phyloP scores from a whole-genome alignment of 2,113 vertebrate genomes.

The Coptodon rendalli region DNA sequence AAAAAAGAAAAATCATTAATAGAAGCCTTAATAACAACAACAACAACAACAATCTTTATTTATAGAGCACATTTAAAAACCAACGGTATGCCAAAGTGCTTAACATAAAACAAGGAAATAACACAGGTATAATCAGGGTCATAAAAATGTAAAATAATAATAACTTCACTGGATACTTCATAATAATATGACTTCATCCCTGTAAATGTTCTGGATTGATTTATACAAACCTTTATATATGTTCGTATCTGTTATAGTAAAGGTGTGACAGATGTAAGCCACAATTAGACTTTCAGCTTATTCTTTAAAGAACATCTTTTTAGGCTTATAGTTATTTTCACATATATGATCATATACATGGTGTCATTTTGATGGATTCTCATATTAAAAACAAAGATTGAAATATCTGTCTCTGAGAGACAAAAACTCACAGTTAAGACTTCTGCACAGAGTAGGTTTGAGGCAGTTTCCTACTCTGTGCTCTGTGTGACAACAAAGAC shows the following conservation, averaged over 20 bases:
- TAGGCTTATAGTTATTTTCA: background rate
- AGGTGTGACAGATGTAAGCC: background rate
- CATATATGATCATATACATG: background rate
- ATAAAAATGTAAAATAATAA: too few relatives aligned
- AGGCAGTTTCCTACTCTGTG: accelerated
- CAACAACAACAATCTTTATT: too few relatives aligned
- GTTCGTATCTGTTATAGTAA: background rate
- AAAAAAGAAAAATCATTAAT: background rate
- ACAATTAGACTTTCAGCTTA: background rate
- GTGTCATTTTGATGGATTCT: background rate
- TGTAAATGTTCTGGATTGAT: background rate
- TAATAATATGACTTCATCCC: background rate
- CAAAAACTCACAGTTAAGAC: background rate
- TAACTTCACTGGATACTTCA: background rate
- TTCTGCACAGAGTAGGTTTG: background rate
- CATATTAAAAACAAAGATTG: background rate
- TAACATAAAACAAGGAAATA: too few relatives aligned
- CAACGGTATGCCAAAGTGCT: too few relatives aligned
- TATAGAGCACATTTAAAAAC: too few relatives aligned
- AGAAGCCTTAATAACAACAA: background rate
- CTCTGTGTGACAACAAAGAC: background rate
- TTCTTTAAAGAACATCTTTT: background rate
- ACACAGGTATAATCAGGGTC: too few relatives aligned
- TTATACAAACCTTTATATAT: background rate
- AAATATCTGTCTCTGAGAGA: background rate